Conservation (phyloP, 2,888 invertebrate species). For the Lordiphosa fenestrarum region DNA sequence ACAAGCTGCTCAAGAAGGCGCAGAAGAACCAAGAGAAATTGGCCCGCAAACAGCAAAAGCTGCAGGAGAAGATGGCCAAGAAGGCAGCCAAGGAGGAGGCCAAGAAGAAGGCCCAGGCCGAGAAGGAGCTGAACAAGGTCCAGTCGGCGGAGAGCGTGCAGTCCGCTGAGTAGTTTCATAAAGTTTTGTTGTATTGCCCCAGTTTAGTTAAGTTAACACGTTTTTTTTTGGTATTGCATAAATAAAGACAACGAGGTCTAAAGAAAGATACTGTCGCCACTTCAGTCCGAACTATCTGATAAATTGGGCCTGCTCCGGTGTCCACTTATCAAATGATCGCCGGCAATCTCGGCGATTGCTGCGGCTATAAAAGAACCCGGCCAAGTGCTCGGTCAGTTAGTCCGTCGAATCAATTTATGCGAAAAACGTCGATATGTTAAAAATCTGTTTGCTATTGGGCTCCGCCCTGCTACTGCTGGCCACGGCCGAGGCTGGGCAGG, state of each 20-base stretch:
- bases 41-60: constrained; percentile 62
- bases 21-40: constrained; percentile 59
- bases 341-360: constrained; percentile 32
- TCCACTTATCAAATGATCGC: constrained; percentile 55
- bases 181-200: constrained; percentile 55
- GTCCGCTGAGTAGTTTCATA: constrained; percentile 18
- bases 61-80: constrained; percentile 59
- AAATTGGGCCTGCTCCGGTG: background rate
- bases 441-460: constrained; percentile 14
- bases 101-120: constrained; percentile 56
- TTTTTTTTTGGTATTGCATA: constrained; percentile 30
- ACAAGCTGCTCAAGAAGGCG: constrained; percentile 60
- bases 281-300: background rate
- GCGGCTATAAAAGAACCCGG: constrained; percentile 61
- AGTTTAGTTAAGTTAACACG: constrained; percentile 34
- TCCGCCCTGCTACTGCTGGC: constrained; percentile 11
- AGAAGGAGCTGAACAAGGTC: constrained; percentile 32
- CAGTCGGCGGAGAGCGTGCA: constrained; percentile 44
- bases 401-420: constrained; percentile 47
- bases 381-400: constrained; percentile 50
- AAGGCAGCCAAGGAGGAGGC: constrained; percentile 65
- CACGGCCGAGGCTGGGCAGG: constrained; percentile 4
- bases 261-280: constrained; percentile 1
- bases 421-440: constrained; percentile 15
- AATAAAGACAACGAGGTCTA: constrained; percentile 46